Evolutionary conservation across 92 coral and sea anemone species (phyloP), one percentile per base, ranked within the genome.

Genomic region (Parazoanthus atlanticus): DNA sequence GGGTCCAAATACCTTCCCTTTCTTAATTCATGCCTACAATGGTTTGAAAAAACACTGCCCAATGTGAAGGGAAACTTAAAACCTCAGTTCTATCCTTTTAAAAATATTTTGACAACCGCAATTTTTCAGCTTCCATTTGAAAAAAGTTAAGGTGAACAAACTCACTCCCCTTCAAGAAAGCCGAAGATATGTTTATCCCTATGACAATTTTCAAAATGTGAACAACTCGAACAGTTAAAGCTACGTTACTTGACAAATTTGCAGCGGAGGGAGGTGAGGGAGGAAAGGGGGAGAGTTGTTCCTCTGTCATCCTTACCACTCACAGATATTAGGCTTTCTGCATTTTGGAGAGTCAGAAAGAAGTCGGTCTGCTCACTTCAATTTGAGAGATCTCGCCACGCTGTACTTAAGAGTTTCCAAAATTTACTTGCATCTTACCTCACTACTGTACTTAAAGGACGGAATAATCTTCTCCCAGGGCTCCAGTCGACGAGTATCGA

Each of bases 381-480:
- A 21, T 61, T 61, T 61, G 26, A 23, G 8, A 61, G 69, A 32
- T 32, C 46, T 31, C 28, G 43, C 78, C 5, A 25, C 69, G 1
- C 69, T 2, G 69, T 23, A 61, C 7, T 23, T 1, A 61, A 52
- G 12, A 1, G 19, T 52, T 3, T 0, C 15, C 8, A 1, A 34
- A 74, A 16, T 1, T 26, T 36, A 17, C 8, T 47, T 8, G 19
- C 31, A 47, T 86, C 83, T 64, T 33, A 90, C 93, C 93, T 90
- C 93, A 41, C 77, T 80, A 13, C 90, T 86, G 49, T 90, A 90
- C 90, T 92, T 94, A 91, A 97, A 97, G 7, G 99, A 90, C 0
- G 99, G 99, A 34, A 95, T 95, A 70, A 97, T 97, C 95, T 97
- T 97, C 86, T 97, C 99, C 99, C 99, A 97, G 43, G 99, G 99